Conservation (phyloP, 2,797 vertebrate genomes). For the Discoglossus pictus region DNA sequence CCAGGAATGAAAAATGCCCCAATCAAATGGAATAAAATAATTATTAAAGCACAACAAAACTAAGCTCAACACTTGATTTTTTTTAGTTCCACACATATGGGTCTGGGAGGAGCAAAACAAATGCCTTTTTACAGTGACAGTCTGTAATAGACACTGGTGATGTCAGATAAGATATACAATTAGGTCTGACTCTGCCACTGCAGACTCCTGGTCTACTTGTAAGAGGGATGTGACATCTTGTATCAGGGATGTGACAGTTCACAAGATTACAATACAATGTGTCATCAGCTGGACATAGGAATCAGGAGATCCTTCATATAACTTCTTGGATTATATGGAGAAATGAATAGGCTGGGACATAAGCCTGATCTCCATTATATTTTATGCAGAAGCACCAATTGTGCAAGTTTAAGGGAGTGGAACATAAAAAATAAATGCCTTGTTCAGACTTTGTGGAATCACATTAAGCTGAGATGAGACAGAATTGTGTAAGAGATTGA, state of each 20-base stretch:
- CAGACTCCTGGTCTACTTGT: conserved; percentile 75
- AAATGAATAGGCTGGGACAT: conserved; percentile 44
- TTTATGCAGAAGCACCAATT: conserved; percentile 3
- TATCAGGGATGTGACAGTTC: conserved; percentile 74
- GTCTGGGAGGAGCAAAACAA: conserved; percentile 52
- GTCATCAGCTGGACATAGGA: conserved; percentile 40
- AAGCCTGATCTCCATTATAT: conserved; percentile 44
- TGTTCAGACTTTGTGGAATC: conserved; percentile 10
- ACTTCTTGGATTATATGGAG: conserved; percentile 14
- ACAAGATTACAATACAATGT: conserved; percentile 66
- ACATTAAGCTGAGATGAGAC: conserved; percentile 10
- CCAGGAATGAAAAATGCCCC: too few species aligned
- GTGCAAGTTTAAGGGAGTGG: conserved; percentile 11
- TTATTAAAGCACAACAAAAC: too few species aligned
- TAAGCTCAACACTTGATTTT: too few species aligned
- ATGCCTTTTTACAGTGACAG: conserved; percentile 63
- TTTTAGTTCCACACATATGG: too few species aligned
- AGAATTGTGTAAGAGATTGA: conserved; percentile 12
- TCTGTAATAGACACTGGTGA: conserved; percentile 68
- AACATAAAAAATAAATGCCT: not conserved
- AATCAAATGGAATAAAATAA: too few species aligned
- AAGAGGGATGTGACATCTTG: conserved; percentile 69
- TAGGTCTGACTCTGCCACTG: conserved; percentile 62
- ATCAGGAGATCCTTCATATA: not conserved
- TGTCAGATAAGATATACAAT: conserved; percentile 76